Conservation (phyloP, 2,888 invertebrate species). For the Laothoe populi region DNA sequence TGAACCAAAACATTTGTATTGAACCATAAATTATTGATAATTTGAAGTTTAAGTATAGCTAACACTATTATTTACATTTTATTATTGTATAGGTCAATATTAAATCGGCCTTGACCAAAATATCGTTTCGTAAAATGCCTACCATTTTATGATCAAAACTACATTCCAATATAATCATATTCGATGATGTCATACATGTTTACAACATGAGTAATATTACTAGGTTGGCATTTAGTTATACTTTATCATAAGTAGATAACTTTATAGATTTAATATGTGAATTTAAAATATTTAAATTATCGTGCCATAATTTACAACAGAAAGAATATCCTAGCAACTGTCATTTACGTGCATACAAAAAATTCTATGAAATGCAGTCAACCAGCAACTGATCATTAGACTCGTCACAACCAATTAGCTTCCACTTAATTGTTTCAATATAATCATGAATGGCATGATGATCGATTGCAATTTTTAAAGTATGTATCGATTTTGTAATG, state of each 20-base stretch:
- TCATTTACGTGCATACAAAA: not conserved
- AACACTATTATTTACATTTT: not conserved
- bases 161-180: slow-evolving; percentile 22
- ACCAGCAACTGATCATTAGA: slow-evolving; percentile 1
- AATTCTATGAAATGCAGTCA: slow-evolving; percentile 9
- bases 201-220: slow-evolving; percentile 13
- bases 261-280: not conserved
- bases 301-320: not conserved
- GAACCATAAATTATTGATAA: not conserved
- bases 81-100: slow-evolving; percentile 7
- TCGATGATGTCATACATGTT: slow-evolving; percentile 17
- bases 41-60: not conserved
- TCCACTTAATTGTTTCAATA: too few relatives aligned
- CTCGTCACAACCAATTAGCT: slow-evolving; percentile 19
- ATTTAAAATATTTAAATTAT: too few relatives aligned
- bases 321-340: not conserved
- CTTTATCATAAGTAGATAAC: not conserved
- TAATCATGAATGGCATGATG: slow-evolving; percentile 23
- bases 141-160: slow-evolving; percentile 2
- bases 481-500: slow-evolving; percentile 27
- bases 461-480: slow-evolving; percentile 29
- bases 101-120: slow-evolving; percentile 1
- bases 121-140: slow-evolving; percentile 6
- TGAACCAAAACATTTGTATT: not conserved
- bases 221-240: not conserved